phyloP scores from a whole-genome alignment of 2,797 vertebrate genomes.

The Chiloscyllium punctatum region DNA sequence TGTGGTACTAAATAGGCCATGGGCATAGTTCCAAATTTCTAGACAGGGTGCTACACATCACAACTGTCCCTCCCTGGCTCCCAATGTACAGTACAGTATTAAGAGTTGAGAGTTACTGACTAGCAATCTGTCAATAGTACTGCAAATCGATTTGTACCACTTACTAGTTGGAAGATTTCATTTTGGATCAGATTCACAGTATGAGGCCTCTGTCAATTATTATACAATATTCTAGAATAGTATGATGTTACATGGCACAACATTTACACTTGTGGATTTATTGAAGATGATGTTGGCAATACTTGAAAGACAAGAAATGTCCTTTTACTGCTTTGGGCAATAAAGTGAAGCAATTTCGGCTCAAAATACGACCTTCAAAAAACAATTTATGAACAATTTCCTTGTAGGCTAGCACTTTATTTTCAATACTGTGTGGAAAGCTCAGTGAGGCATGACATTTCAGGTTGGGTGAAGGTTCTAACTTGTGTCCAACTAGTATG shows the following conservation, averaged over 20 bases:
- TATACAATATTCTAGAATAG: neutral
- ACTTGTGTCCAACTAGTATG: neutral
- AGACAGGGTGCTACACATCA: neutral
- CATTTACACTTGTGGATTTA: neutral
- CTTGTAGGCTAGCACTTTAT: neutral
- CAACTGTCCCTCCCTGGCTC: neutral
- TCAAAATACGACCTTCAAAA: neutral
- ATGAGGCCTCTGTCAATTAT: slow-evolving; percentile 17
- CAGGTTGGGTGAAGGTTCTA: neutral
- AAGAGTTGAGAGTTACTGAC: neutral
- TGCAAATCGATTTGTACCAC: neutral
- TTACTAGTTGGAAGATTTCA: slow-evolving; percentile 28
- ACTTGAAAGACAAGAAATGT: neutral
- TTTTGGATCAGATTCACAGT: neutral
- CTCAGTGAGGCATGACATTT: neutral
- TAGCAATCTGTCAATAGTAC: neutral
- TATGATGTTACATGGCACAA: neutral
- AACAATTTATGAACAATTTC: neutral
- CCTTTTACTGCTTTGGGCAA: neutral
- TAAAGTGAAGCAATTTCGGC: neutral
- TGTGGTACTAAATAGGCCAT: neutral
- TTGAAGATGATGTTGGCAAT: neutral
- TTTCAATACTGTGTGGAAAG: neutral
- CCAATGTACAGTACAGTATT: neutral
- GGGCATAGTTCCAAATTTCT: neutral